Evolutionary conservation across 2,888 invertebrate species (phyloP).

Genomic region (Baccha elongata): DNA sequence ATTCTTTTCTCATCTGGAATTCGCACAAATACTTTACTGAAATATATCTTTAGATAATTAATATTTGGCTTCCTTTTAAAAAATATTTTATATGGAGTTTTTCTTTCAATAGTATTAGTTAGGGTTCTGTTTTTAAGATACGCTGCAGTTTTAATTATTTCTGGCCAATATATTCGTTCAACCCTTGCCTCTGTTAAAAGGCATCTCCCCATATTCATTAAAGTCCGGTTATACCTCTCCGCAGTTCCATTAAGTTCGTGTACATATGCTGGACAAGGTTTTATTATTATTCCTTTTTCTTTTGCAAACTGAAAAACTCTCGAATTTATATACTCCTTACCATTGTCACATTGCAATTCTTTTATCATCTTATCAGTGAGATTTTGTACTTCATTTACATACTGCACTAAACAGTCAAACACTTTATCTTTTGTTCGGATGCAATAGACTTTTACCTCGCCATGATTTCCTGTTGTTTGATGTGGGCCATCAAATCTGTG

Average conservation of each 20-base stretch:
- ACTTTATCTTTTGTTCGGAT: not conserved
- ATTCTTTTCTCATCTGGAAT: conserved; percentile 21
- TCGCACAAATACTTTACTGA: conserved; percentile 36
- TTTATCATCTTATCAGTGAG: not conserved
- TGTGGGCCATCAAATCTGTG: not conserved
- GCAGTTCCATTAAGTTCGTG: conserved; percentile 74
- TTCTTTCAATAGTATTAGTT: conserved; percentile 40
- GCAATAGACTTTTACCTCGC: not conserved
- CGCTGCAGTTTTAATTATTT: conserved; percentile 32
- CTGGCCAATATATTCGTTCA: conserved; percentile 42
- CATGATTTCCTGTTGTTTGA: not conserved
- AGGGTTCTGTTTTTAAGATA: conserved; percentile 35
- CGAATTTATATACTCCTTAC: not conserved
- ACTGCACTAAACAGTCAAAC: not conserved
- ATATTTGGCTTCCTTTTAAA: conserved; percentile 23
- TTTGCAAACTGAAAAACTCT: not conserved
- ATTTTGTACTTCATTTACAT: not conserved
- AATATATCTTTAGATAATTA: conserved; percentile 33
- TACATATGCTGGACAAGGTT: conserved; percentile 1
- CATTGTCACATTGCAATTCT: not conserved
- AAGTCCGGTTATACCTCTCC: conserved; percentile 67
- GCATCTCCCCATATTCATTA: conserved; percentile 63
- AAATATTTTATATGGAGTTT: conserved; percentile 38
- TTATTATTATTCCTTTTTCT: conserved; percentile 1
- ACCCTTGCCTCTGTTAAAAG: conserved; percentile 71